A percentile compares a stretch with the other conserved stretches of the same genome.
Evolutionary conservation across 2,113 vertebrate genomes (phyloP).

Genomic region (Cromileptes altivelis): DNA sequence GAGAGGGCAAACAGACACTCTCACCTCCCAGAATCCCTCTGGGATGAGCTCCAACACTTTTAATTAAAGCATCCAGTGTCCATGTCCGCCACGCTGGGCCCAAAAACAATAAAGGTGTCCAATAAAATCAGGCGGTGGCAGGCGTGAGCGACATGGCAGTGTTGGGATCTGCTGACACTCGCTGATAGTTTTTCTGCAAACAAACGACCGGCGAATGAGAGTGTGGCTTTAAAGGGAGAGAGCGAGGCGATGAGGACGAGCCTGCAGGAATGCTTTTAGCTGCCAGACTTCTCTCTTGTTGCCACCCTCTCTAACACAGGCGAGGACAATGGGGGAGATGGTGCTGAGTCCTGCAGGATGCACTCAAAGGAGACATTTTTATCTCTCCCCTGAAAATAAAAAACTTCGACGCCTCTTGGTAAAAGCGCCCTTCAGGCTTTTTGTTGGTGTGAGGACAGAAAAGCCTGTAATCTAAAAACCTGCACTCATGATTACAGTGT

Average conservation of each 20-base stretch:
- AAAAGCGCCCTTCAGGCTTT: slow-evolving; percentile 42
- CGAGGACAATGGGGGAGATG: background rate
- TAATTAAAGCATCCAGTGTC: slow-evolving; percentile 46
- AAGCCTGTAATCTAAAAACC: slow-evolving; percentile 32
- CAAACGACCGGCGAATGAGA: background rate
- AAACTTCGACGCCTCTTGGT: slow-evolving; percentile 36
- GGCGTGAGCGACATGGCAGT: background rate
- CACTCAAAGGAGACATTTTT: slow-evolving; percentile 43
- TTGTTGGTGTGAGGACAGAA: background rate
- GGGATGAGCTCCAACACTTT: slow-evolving; percentile 40
- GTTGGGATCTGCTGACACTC: slow-evolving; percentile 3
- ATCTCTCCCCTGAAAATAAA: slow-evolving; percentile 11
- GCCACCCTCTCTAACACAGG: slow-evolving; percentile 20
- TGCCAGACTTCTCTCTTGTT: slow-evolving; percentile 14
- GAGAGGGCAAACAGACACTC: slow-evolving; percentile 1
- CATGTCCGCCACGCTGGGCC: background rate
- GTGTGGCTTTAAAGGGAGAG: slow-evolving; percentile 20
- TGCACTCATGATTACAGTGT: slow-evolving; percentile 32
- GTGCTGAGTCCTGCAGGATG: slow-evolving; percentile 20
- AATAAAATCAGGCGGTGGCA: slow-evolving; percentile 51
- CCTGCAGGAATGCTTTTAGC: slow-evolving; percentile 56
- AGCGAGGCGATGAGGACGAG: slow-evolving; percentile 14
- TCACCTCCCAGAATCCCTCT: slow-evolving; percentile 7
- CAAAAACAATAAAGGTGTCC: slow-evolving; percentile 60
- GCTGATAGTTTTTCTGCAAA: slow-evolving; percentile 39